Base-by-base conservation (phyloP, 1,140 invertebrate species). In the Camponotus pennsylvanicus region DNA sequence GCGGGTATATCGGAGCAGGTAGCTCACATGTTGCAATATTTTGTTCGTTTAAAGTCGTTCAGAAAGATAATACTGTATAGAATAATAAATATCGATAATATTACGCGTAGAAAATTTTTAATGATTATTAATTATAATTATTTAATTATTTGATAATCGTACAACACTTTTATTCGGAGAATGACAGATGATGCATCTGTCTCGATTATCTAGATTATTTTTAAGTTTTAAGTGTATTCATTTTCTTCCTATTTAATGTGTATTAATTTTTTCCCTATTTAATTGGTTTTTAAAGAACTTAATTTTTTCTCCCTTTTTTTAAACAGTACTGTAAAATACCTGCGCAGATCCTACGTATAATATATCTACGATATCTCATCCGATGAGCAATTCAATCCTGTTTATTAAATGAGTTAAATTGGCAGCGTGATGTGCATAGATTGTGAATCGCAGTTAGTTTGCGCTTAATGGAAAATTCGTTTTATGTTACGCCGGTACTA, bases 401-500 rank as follows among this genome's bases (percentile, higher is more conserved):
- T 80, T 80, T 52, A 59, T 80, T 83, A 83, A 49, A 40, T 61
- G 13, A 18, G 69, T 83, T 42, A 61, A 37, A 32, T 57, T 67
- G 69, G 15, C 67, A 45, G 59, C 66, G 21, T 71, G 80, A 67
- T 66, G 64, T 34, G 67, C 69, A 69, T 71, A 61, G 49, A 45
- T 86, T 83, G 78, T 88, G 86, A 90, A 90, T 90, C 78, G 88
- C 63, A 70, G 57, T 59, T 55, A 73, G 37, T 27, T 71, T 18
- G 40, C 49, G 69, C 73, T 88, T 90, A 90, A 90, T 90, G 89
- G 89, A 90, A 90, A 90, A 90, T 90, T 88, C 78, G 80, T 86
- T 90, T 90, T 86, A 79, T 79, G 86, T 87, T 84, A 78, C 71
- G 64, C 32, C 59, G 42, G 57, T 42, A 45, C 52, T 82, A 71